These are phyloP conservation scores for Neolamprologus kungweensis DNA, from an alignment of 2,113 vertebrate genomes.

Conservation along the genomic window DNA sequence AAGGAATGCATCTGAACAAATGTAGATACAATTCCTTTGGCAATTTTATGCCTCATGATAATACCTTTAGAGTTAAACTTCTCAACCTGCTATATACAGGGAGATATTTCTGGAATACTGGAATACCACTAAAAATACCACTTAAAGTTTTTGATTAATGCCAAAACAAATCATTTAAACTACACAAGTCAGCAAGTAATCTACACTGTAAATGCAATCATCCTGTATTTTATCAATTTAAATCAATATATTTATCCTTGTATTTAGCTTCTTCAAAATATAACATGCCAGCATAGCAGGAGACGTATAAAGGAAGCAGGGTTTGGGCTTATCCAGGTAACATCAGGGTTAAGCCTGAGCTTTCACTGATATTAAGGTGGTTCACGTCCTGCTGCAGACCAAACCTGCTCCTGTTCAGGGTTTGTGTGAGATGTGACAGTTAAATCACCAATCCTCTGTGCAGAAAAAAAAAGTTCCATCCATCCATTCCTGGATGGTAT, in stretches of 20 bases:
- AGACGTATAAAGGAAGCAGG: neutral
- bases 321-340: neutral
- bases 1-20: neutral
- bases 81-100: neutral
- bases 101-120: neutral
- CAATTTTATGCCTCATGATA: neutral
- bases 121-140: neutral
- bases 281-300: neutral
- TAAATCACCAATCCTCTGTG: neutral
- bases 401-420: neutral
- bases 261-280: neutral
- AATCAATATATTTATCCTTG: neutral
- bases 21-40: neutral
- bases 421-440: neutral
- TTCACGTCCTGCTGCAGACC: neutral
- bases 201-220: accelerated
- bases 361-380: neutral
- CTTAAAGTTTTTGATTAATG: neutral
- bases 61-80: neutral
- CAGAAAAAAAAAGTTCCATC: neutral
- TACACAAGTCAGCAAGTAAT: neutral
- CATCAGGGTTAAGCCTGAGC: neutral
- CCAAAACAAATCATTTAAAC: neutral
- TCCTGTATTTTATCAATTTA: neutral
- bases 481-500: neutral